Base-by-base conservation (phyloP, 2,113 vertebrate species). In the Pygoscelis antarcticus region DNA sequence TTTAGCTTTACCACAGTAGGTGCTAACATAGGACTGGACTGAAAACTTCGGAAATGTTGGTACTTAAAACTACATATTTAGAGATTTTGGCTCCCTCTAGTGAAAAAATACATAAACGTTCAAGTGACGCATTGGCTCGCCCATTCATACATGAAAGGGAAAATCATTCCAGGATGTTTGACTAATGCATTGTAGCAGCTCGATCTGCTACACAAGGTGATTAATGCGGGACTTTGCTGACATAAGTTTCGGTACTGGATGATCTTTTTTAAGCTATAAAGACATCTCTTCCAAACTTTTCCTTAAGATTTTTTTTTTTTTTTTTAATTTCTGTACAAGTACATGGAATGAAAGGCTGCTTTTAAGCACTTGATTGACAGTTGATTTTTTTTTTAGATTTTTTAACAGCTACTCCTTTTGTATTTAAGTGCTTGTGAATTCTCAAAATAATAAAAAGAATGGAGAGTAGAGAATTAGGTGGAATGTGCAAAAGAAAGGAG, bases 61-160 rank as follows among this genome's bases (percentile, higher is more conserved):
- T 7, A 11, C 2, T 23, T 75, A 16, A 5, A 70, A 30, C 19
- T 42, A 25, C 26, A 16, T 58, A 27, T 13, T 36, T 60, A 46
- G 32, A 87, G 80, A 51, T 89, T 97, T 82, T 97, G 93, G 96
- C 89, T 97, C 98, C 98, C 97, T 96, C 98, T 98, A 93, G 97
- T 97, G 98, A 93, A 93, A 34, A 95, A 96, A 72, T 10, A 5
- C 11, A 3, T 60, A 13, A 47, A 18, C 7, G 34, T 21, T 36
- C 20, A 27, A 11, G 27, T 13, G 8, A 20, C 0, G 1, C 4
- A 0, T 55, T 55, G 18, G 7, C 16, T 44, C 0, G 0, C 5
- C 13, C 0, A 0, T 52, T 58, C 20, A 6, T 46, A 6, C 14
- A 2, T 0, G 1, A 52, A 65, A 4, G 7, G 13, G 29, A 46